phyloP scores from a whole-genome alignment of 2,888 invertebrate species.

The Brachynemurus nebulosus region DNA sequence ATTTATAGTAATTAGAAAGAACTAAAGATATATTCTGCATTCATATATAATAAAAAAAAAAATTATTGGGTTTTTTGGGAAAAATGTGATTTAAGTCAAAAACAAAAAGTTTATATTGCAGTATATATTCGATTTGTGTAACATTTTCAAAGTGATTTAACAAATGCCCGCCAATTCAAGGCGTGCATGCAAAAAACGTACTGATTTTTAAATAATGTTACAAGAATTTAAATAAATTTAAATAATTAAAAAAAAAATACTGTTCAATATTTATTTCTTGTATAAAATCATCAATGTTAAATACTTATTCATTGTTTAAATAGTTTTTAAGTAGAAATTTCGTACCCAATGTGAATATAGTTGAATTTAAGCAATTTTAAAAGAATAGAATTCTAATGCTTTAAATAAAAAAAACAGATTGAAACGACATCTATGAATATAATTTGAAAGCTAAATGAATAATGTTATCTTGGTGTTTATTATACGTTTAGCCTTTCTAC shows the following conservation, averaged over 20 bases:
- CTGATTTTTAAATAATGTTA: too few relatives aligned
- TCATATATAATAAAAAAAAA: conserved; percentile 4
- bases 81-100: conserved; percentile 2
- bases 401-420: too few relatives aligned
- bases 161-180: too few relatives aligned
- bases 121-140: too few relatives aligned
- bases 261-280: conserved; percentile 1
- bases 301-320: conserved; percentile 1
- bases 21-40: not conserved
- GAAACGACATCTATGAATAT: too few relatives aligned
- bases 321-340: conserved; percentile 2
- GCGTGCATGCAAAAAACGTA: too few relatives aligned
- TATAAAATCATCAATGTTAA: not conserved
- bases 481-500: too few relatives aligned
- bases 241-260: too few relatives aligned
- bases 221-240: too few relatives aligned
- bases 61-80: conserved; percentile 6
- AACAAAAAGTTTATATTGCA: not conserved
- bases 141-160: not conserved
- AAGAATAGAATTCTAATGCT: not conserved
- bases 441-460: too few relatives aligned
- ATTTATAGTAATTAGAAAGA: conserved; percentile 1
- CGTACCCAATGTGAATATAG: conserved; percentile 1
- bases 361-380: conserved; percentile 1
- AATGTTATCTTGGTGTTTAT: too few relatives aligned